These are phyloP conservation scores for Drosophila bocki DNA, from an alignment of 1,140 invertebrate species.

Conservation along the genomic window DNA sequence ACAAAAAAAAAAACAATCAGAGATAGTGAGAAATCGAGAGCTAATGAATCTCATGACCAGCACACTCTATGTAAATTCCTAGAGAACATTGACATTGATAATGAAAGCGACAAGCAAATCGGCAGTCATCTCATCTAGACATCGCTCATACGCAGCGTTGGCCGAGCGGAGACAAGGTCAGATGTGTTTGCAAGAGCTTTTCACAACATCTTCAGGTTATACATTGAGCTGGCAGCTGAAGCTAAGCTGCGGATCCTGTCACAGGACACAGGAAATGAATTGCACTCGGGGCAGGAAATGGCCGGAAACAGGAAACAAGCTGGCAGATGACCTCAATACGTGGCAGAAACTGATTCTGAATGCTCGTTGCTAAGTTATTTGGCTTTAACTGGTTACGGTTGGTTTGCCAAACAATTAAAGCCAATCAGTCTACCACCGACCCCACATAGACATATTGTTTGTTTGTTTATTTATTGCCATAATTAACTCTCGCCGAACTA, in stretches of 20 bases:
- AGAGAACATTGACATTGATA: constrained; percentile 68
- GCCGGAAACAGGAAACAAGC: constrained; percentile 2
- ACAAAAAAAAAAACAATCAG: constrained; percentile 12
- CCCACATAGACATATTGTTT: neutral
- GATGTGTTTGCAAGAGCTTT: constrained; percentile 21
- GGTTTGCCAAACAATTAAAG: constrained; percentile 12
- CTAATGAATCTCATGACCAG: neutral
- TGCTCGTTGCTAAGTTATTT: neutral
- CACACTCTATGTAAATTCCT: neutral
- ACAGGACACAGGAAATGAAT: constrained; percentile 26
- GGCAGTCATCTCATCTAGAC: constrained; percentile 33
- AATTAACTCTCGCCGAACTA: constrained; percentile 20
- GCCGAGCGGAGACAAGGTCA: constrained; percentile 39
- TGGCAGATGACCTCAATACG: constrained; percentile 15
- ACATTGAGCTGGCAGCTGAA: constrained; percentile 19
- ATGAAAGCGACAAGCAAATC: constrained; percentile 60
- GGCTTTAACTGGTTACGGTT: neutral
- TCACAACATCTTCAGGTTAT: neutral
- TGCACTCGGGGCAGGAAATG: constrained; percentile 37
- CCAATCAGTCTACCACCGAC: constrained; percentile 5
- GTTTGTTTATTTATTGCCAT: neutral
- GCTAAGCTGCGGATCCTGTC: constrained; percentile 7
- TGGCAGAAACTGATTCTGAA: neutral
- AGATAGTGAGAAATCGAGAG: constrained; percentile 6
- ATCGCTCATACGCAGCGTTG: constrained; percentile 61